phyloP scores from a whole-genome alignment of 1,140 invertebrate genomes.

The fruit fly (Drosophila melanogaster) region Release_6_plus_ISO1_MT NT_033777.3:27328001-27328500 shows the following conservation, averaged over 20 bases:
- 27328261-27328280: slow-evolving; percentile 53
- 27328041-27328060: slow-evolving; percentile 56
- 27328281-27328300: slow-evolving; percentile 59
- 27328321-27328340: slow-evolving; percentile 58
- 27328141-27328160: slow-evolving; percentile 11
- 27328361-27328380: slow-evolving; percentile 28
- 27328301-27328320: slow-evolving; percentile 33
- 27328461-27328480: slow-evolving; percentile 6
- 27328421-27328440: slow-evolving; percentile 15
- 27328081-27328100: slow-evolving; percentile 82
- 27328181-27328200: too few species aligned
- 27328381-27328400: slow-evolving; percentile 16
- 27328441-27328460: slow-evolving; percentile 1
- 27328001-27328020: slow-evolving; percentile 17
- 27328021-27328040: slow-evolving; percentile 37
- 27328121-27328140: slow-evolving; percentile 53
- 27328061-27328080: slow-evolving; percentile 71
- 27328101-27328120: slow-evolving; percentile 72
- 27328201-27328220: too few species aligned
- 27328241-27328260: neutral
- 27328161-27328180: too few species aligned
- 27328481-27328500: neutral
- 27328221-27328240: too few species aligned
- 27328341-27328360: slow-evolving; percentile 18
- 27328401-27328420: slow-evolving; percentile 62